Conservation (phyloP, 2,888 invertebrate genomes). For the Seira sanloemensis region DNA sequence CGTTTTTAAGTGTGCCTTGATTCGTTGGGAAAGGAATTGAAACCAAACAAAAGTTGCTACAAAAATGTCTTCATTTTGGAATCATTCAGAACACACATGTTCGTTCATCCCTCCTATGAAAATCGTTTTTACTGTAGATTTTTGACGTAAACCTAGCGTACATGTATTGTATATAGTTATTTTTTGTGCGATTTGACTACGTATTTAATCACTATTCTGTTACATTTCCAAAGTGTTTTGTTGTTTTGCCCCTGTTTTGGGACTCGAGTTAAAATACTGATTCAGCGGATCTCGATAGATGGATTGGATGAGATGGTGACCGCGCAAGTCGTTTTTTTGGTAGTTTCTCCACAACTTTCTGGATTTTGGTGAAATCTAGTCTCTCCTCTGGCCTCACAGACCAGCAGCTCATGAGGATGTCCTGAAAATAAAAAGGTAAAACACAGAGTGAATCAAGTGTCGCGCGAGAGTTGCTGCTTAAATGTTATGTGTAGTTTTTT, state of each 20-base stretch:
- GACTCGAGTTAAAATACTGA: constrained; percentile 88
- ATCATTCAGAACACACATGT: constrained; percentile 39
- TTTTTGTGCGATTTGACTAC: constrained; percentile 63
- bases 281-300: constrained; percentile 96
- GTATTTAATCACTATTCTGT: constrained; percentile 52
- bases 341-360: constrained; percentile 89
- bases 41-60: no score
- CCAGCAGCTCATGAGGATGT: constrained; percentile 98
- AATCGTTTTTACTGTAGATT: no score
- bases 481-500: neutral
- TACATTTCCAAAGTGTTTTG: constrained; percentile 42
- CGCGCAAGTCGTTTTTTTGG: constrained; percentile 97
- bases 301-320: constrained; percentile 98
- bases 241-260: neutral
- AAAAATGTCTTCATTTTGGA: no score
- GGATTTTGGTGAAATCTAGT: constrained; percentile 91
- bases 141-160: no score
- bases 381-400: constrained; percentile 89
- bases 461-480: neutral
- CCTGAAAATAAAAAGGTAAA: constrained; percentile 79
- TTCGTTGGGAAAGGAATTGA: no score
- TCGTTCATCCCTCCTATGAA: neutral
- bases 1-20: neutral
- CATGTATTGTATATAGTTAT: no score
- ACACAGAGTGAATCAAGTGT: neutral